These are phyloP conservation scores for Pilophorus perplexus DNA, from an alignment of 2,888 invertebrate genomes.

Conservation along the genomic window DNA sequence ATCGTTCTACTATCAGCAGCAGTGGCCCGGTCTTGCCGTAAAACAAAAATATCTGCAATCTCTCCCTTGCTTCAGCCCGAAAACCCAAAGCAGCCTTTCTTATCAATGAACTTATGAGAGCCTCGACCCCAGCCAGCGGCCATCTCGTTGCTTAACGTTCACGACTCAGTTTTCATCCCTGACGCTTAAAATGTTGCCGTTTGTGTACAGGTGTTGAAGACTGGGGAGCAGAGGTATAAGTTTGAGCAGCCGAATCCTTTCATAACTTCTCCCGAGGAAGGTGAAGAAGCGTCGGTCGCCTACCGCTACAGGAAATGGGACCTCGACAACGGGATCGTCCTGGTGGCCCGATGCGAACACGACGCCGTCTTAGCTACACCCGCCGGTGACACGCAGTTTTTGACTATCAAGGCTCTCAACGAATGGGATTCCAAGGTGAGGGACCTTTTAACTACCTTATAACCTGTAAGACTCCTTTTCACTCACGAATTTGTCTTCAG, in stretches of 20 bases:
- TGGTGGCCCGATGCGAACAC: conserved; percentile 94
- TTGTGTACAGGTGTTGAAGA: conserved; percentile 74
- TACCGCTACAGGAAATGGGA: conserved; percentile 97
- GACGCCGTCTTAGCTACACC: conserved; percentile 90
- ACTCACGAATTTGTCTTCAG: conserved; percentile 50
- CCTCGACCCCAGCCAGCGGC: no score
- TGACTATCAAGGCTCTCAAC: conserved; percentile 95
- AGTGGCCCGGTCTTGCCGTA: no score
- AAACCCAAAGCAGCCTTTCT: no score
- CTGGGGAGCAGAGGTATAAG: conserved; percentile 76
- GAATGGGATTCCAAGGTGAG: conserved; percentile 93
- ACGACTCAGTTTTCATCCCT: no score
- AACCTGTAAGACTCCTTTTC: neutral
- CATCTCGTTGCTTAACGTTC: no score
- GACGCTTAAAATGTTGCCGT: no score
- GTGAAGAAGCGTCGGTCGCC: conserved; percentile 90
- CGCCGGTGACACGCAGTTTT: conserved; percentile 84
- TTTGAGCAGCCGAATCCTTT: conserved; percentile 93
- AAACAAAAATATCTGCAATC: no score
- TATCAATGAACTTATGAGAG: no score
- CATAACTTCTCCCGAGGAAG: conserved; percentile 85
- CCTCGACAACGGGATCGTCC: conserved; percentile 84
- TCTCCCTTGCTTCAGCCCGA: no score
- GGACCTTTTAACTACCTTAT: neutral
- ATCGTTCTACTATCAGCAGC: no score